Evolutionary conservation across 2,888 invertebrate species (phyloP), one percentile per base, ranked within the genome.

Genomic region (Amphipoea lucens): DNA sequence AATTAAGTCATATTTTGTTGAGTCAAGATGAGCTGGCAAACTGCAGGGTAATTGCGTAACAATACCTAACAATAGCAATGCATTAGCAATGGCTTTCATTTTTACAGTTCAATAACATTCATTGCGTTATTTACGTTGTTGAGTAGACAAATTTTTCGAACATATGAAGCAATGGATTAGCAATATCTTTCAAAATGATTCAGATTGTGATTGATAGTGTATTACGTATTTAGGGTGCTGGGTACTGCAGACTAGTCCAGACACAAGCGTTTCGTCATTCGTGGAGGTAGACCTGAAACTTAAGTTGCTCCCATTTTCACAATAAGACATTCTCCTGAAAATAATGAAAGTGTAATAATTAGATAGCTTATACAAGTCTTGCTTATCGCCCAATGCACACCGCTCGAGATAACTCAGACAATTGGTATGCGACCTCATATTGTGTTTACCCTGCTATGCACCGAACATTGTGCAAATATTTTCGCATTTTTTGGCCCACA

Each of bases 341-440:
- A 42, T n/a, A 69, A 63, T 60, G 36, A 62, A 74, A 74, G 5
- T 69, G 48, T 75, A 67, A 70, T 75, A 80, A 69, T 9, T 57
- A 57, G 57, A 77, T 83, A 54, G 51, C 14, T 45, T 75, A 73
- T 6, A 54, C 54, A 67, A 77, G 51, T 29, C 17, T 60, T 40
- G 54, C 57, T 78, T 84, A 81, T 84, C 71, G 69, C 63, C 11
- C 62, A 87, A 86, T 87, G 87, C 85, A 90, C 82, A 85, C 68
- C 74, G 74, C 81, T 60, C 74, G 72, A 87, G 87, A 87, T 86
- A 81, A 88, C 84, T 86, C 85, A 90, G 76, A 81, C 79, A 77
- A 84, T 79, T 82, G 89, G 90, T 84, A 90, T 90, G 90, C 80
- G 91, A 90, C 92, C 91, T 87, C 85, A 86, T 83, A 85, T 68